Evolutionary conservation across 2,113 vertebrate species (phyloP), one percentile per base, ranked within the genome.

Genomic region (Rhodinocichla rosea): DNA sequence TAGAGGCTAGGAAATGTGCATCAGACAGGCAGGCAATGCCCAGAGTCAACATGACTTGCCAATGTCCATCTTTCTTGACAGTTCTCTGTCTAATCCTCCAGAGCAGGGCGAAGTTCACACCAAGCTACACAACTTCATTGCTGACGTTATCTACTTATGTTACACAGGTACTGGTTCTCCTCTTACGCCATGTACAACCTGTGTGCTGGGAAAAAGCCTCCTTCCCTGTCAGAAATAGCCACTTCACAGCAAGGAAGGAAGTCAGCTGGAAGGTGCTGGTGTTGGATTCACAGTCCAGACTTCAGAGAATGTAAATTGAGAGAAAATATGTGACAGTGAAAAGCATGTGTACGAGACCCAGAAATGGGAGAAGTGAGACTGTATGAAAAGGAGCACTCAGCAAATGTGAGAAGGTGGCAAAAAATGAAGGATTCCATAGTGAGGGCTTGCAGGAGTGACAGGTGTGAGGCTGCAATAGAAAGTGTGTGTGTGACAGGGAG

Each of bases 241-340:
- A 57, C 32, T 89, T 76, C 47, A 65, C 30, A 70, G 68, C 5
- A 8, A 69, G 53, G 40, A 84, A 70, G 44, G 80, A 90, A 84
- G 47, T 94, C 92, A 83, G 74, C 84, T 90, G 70, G 44, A 94
- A 95, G 89, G 80, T 75, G 76, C 80, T 68, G 50, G 11, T 81
- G 59, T 55, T 68, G 56, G 84, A 79, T 89, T 92, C 65, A 73
- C 62, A 53, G 57, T 71, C 60, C 62, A 70, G 73, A 73, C 78
- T 83, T 89, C 44, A 32, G 59, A 53, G 37, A 68, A 80, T 9
- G 17, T 47, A 68, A 90, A 79, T 87, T 68, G 53, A 84, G 45
- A 57, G 57, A 82, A 94, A 82, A 81, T 85, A 52, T 7, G 44
- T 77, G 59, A 35, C 32, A 42, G 60, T 26, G 32, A 71, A 91